These are phyloP conservation scores for Quadriops clusia DNA, from an alignment of 2,888 invertebrate species.

Conservation along the genomic window DNA sequence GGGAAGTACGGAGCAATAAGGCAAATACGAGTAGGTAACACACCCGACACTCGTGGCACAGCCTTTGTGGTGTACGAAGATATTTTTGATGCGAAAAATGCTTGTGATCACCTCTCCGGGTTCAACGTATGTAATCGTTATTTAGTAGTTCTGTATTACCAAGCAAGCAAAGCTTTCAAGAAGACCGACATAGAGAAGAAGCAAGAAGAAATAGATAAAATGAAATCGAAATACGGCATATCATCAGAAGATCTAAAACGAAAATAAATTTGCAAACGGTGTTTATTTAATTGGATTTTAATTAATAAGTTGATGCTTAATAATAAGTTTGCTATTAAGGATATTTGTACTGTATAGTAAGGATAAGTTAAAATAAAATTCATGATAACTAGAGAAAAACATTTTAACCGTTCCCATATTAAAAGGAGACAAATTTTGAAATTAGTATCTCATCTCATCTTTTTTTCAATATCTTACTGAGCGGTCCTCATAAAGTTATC, in stretches of 20 bases:
- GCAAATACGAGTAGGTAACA: conserved; percentile 96
- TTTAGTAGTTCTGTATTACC: conserved; percentile 96
- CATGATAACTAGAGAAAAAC: too few relatives aligned
- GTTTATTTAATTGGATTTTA: background rate
- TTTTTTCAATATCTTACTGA: too few relatives aligned
- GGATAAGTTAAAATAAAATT: too few relatives aligned
- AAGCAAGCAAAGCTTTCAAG: conserved; percentile 92
- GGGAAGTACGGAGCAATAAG: conserved; percentile 99
- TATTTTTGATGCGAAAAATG: conserved; percentile 99
- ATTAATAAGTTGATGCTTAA: background rate
- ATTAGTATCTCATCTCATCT: too few relatives aligned
- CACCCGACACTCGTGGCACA: conserved; percentile 94
- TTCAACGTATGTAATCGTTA: conserved; percentile 99
- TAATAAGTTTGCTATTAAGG: background rate
- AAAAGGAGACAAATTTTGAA: too few relatives aligned
- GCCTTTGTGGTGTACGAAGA: conserved; percentile 99
- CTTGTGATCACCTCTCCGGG: conserved; percentile 97
- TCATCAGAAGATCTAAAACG: conserved; percentile 11
- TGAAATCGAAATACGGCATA: conserved; percentile 90
- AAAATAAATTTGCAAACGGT: conserved; percentile 6
- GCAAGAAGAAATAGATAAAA: conserved; percentile 87
- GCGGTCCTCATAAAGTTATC: too few relatives aligned
- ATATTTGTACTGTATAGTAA: too few relatives aligned
- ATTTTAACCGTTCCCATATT: too few relatives aligned
- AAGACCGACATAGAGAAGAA: conserved; percentile 91